Conservation (phyloP, 1,140 invertebrate species). For the Bradynema listronoti region DNA sequence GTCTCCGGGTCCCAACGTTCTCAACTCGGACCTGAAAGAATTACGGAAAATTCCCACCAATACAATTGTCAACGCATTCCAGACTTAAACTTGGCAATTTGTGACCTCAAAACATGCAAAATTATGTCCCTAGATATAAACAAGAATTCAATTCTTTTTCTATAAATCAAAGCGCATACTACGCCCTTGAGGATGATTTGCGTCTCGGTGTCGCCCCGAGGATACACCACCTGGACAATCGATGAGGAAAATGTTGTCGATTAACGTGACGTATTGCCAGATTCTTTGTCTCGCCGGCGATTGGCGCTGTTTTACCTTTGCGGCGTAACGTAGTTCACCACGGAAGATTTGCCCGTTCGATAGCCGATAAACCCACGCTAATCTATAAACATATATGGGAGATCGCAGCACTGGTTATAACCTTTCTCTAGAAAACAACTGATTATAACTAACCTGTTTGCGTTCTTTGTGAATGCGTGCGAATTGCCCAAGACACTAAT, state of each 20-base stretch:
- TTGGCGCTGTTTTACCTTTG: conserved; percentile 91
- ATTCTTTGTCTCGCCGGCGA: conserved; percentile 97
- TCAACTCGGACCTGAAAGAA: conserved; percentile 79
- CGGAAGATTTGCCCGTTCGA: conserved; percentile 95
- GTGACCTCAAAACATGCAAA: too few relatives aligned
- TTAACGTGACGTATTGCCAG: conserved; percentile 98
- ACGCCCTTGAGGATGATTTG: conserved; percentile 85
- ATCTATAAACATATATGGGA: conserved; percentile 80
- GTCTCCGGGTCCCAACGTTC: conserved; percentile 85
- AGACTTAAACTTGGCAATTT: too few relatives aligned
- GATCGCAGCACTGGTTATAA: too few relatives aligned
- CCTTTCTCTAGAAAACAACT: background rate
- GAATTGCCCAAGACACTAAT: conserved; percentile 93
- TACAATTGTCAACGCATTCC: too few relatives aligned
- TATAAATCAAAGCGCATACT: conserved; percentile 55
- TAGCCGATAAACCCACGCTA: conserved; percentile 97
- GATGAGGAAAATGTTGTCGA: conserved; percentile 92
- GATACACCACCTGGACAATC: conserved; percentile 98
- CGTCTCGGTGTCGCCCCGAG: conserved; percentile 74
- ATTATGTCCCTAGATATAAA: too few relatives aligned
- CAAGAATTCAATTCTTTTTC: too few relatives aligned
- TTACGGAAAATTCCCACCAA: too few relatives aligned
- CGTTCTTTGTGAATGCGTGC: conserved; percentile 65
- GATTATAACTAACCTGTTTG: conserved; percentile 37
- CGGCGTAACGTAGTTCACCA: conserved; percentile 90